Base-by-base conservation (phyloP, 2,888 invertebrate genomes). In the Iphiclides podalirius region DNA sequence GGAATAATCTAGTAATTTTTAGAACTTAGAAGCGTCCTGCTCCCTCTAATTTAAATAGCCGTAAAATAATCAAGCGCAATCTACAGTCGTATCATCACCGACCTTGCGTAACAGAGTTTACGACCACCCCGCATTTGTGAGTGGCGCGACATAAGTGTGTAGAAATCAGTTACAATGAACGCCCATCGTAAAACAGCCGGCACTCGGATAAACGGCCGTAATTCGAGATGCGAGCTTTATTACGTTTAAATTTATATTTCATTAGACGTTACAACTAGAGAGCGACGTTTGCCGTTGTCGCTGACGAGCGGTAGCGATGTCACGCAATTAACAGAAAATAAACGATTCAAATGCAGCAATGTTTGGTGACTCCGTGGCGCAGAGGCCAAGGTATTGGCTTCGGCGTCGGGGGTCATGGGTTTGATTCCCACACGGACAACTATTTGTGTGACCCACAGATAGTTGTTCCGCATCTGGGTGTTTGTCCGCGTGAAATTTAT, bases 191-290 rank as follows among this genome's bases (percentile, higher is more conserved):
- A 48, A 41, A 43, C 33, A 31, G 15, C 17, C 16, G 12, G 33
- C 16, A 23, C 38, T 35, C 33, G 11, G 11, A 48, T 43, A 36
- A 47, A 41, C 40, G 35, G 33, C 20, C 37, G 41, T 48, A 42
- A 48, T 38, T 37, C 37, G 37, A 48, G 42, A 42, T 31, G 20
- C 20, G 33, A 20, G 37, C 37, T 48, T 47, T 42, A 42, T 11
- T 37, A 20, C 33, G 13, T 37, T 35, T 42, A 48, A 48, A 43
- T 49, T 39, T 42, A 43, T 42, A 37, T 43, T 33, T 42, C 13
- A 42, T 48, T 43, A 38, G 31, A 11, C 15, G 16, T 31, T 31
- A 42, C 28, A 42, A 28, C 37, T 33, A 31, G 17, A 31, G 13
- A 20, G n/a, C 31, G 34, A 8, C 13, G 35, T 26, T 8, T 9